Percentiles rank a stretch among this genome's conserved stretches.
phyloP scores from a whole-genome alignment of 1,140 invertebrate genomes.

The Oppia nitens region DNA sequence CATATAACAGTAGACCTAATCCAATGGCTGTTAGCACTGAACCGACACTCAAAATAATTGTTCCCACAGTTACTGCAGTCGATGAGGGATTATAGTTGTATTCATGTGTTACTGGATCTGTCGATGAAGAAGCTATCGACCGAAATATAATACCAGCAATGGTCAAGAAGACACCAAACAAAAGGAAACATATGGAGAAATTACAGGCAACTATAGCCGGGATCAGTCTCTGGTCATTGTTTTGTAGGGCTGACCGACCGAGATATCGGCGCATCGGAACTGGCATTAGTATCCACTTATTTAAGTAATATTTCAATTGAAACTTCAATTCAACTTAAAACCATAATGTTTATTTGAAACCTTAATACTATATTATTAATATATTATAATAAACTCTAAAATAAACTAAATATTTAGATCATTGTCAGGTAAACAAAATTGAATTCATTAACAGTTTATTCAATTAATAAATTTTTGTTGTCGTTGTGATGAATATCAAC shows the following conservation, averaged over 20 bases:
- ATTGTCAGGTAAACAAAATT: no score
- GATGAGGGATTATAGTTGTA: background rate
- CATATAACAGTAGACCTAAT: background rate
- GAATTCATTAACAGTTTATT: no score
- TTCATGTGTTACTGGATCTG: background rate
- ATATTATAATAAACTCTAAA: no score
- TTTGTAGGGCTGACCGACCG: background rate
- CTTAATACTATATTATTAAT: no score
- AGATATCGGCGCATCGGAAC: background rate
- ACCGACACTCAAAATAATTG: background rate
- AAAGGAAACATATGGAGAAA: background rate
- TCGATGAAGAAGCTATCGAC: background rate
- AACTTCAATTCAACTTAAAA: no score
- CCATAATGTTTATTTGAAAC: no score
- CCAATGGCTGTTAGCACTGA: background rate
- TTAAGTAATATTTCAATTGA: no score
- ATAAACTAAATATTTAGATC: no score
- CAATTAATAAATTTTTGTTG: no score
- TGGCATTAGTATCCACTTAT: no score
- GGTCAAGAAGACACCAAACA: background rate
- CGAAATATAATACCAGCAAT: background rate
- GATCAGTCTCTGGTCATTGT: background rate
- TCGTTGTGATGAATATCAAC: no score
- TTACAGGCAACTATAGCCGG: background rate
- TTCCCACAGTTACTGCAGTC: background rate